These are phyloP conservation scores for Natrix natrix DNA, from an alignment of 2,797 vertebrate genomes.

Conservation along the genomic window DNA sequence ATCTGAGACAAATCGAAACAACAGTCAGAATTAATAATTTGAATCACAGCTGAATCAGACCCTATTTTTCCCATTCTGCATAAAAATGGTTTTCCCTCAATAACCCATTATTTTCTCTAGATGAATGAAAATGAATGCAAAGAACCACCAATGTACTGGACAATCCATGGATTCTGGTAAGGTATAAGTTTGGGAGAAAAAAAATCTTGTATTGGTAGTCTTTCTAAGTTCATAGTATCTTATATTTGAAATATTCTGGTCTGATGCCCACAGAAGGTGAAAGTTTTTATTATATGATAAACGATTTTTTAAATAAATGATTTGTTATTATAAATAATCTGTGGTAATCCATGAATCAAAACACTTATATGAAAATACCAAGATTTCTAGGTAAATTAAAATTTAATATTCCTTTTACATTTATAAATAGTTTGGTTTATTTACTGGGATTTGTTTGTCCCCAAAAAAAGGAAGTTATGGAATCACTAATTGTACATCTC, in stretches of 20 bases:
- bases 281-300: neutral
- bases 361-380: neutral
- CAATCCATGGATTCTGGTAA: constrained; percentile 68
- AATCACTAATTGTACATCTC: neutral
- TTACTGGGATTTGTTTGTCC: too few relatives aligned
- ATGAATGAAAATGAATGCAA: constrained; percentile 59
- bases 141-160: constrained; percentile 65
- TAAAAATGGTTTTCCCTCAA: neutral
- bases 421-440: too few relatives aligned
- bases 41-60: neutral
- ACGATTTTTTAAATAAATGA: neutral
- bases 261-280: neutral
- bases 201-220: neutral
- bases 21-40: neutral
- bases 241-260: neutral
- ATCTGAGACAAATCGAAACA: neutral
- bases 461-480: neutral
- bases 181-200: constrained; percentile 6
- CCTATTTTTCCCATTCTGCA: neutral
- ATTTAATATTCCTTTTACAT: too few relatives aligned
- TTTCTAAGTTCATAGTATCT: neutral
- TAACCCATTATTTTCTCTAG: constrained; percentile 42
- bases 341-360: neutral
- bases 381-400: neutral
- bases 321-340: neutral